phyloP scores from a whole-genome alignment of 1,140 invertebrate species.

The Bombus superbus region DNA sequence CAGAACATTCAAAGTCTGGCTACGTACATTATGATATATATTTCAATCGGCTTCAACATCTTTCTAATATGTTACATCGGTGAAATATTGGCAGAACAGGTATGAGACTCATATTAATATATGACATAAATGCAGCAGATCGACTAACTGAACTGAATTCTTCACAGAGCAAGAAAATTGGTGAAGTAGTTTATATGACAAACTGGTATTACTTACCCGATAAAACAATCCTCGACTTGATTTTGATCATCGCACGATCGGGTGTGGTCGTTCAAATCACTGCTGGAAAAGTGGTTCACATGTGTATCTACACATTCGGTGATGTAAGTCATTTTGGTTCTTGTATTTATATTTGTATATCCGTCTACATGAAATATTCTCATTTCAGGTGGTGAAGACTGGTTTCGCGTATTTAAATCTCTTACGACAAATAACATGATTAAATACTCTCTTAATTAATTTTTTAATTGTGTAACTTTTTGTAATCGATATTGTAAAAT shows the following conservation, averaged over 20 bases:
- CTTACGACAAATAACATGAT: slow-evolving; percentile 22
- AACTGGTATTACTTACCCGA: slow-evolving; percentile 65
- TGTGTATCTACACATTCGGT: slow-evolving; percentile 67
- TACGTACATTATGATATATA: slow-evolving; percentile 41
- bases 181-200: slow-evolving; percentile 64
- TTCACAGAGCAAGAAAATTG: slow-evolving; percentile 64
- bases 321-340: slow-evolving; percentile 50
- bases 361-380: too few relatives aligned
- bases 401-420: slow-evolving; percentile 54
- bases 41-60: slow-evolving; percentile 65
- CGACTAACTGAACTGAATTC: slow-evolving; percentile 16
- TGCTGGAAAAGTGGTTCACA: slow-evolving; percentile 64
- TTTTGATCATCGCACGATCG: slow-evolving; percentile 66
- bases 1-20: slow-evolving; percentile 10
- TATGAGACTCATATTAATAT: slow-evolving; percentile 18
- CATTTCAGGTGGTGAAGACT: slow-evolving; percentile 66
- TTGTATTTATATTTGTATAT: not conserved
- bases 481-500: not conserved
- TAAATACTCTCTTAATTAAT: not conserved
- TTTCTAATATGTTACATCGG: slow-evolving; percentile 72
- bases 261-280: slow-evolving; percentile 61
- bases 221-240: slow-evolving; percentile 52
- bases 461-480: not conserved
- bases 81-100: slow-evolving; percentile 67
- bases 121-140: not conserved